Conservation (phyloP, 2,797 vertebrate genomes). For the Peromyscus melanophrys region DNA sequence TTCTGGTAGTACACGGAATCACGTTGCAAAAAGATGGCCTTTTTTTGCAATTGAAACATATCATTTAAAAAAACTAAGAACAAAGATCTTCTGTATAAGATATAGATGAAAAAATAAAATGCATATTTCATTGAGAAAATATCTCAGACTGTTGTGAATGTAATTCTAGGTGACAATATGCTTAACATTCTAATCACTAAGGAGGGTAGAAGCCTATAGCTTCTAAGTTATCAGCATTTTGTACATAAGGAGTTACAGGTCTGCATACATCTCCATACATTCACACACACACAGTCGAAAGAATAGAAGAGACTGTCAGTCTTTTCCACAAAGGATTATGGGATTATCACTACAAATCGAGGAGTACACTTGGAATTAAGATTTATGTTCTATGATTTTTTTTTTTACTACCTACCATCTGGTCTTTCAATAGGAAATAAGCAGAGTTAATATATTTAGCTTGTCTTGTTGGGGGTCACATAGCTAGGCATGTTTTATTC, state of each 20-base stretch:
- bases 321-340: not conserved
- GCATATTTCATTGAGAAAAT: not conserved
- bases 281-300: not conserved
- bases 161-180: not conserved
- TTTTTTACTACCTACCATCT: slow-evolving; percentile 1
- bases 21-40: not conserved
- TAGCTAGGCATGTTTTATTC: not conserved
- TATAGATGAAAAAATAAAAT: not conserved
- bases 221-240: not conserved
- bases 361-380: not conserved
- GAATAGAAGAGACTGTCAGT: not conserved
- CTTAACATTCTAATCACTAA: not conserved
- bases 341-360: not conserved
- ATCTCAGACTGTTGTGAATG: not conserved
- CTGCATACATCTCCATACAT: not conserved
- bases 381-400: slow-evolving; percentile 56
- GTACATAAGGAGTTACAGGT: not conserved
- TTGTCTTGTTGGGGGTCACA: slow-evolving; percentile 63
- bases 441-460: slow-evolving; percentile 60
- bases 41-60: not conserved
- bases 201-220: not conserved
- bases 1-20: not conserved
- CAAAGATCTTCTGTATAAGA: not conserved
- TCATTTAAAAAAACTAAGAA: not conserved
- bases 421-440: slow-evolving; percentile 34